A percentile compares a stretch with the other conserved stretches of the same genome.
Evolutionary conservation across 2,888 invertebrate genomes (phyloP).

Genomic region (Hypomecis atomaria): DNA sequence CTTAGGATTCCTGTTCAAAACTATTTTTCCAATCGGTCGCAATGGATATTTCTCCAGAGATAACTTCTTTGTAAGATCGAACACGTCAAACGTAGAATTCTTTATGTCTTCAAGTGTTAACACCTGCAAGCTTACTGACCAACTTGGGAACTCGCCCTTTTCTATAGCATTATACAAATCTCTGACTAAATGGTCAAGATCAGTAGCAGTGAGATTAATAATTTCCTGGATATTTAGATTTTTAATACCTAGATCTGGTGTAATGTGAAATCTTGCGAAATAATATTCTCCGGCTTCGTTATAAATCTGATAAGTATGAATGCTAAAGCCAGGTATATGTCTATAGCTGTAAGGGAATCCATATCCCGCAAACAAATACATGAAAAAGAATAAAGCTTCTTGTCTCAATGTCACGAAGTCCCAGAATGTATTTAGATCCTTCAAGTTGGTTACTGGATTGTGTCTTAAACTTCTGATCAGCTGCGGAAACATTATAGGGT

Average conservation of each 20-base stretch:
- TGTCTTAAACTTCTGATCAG: conserved; percentile 97
- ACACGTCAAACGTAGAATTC: conserved; percentile 91
- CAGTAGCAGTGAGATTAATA: conserved; percentile 85
- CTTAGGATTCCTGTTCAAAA: conserved; percentile 92
- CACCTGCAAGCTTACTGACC: conserved; percentile 91
- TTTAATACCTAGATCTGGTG: conserved; percentile 93
- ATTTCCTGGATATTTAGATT: conserved; percentile 88
- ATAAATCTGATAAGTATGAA: conserved; percentile 94
- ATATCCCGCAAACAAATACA: conserved; percentile 93
- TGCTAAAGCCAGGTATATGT: conserved; percentile 96
- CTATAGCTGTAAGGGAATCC: conserved; percentile 95
- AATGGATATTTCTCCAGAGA: conserved; percentile 89
- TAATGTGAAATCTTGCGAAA: conserved; percentile 95
- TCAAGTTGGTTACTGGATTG: conserved; percentile 94
- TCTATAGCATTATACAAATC: conserved; percentile 95
- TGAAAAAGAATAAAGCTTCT: conserved; percentile 92
- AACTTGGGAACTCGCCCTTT: conserved; percentile 88
- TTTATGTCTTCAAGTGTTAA: conserved; percentile 93
- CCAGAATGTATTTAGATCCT: conserved; percentile 96
- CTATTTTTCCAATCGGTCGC: conserved; percentile 91
- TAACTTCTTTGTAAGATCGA: conserved; percentile 95
- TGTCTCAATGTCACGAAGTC: conserved; percentile 94
- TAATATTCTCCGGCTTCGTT: conserved; percentile 88
- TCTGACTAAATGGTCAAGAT: conserved; percentile 93
- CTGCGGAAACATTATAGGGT: conserved; percentile 93